A percentile compares a stretch with the other conserved stretches of the same genome.
These are phyloP conservation scores for Nephila pilipes DNA, from an alignment of 1,140 invertebrate genomes.

Conservation along the genomic window DNA sequence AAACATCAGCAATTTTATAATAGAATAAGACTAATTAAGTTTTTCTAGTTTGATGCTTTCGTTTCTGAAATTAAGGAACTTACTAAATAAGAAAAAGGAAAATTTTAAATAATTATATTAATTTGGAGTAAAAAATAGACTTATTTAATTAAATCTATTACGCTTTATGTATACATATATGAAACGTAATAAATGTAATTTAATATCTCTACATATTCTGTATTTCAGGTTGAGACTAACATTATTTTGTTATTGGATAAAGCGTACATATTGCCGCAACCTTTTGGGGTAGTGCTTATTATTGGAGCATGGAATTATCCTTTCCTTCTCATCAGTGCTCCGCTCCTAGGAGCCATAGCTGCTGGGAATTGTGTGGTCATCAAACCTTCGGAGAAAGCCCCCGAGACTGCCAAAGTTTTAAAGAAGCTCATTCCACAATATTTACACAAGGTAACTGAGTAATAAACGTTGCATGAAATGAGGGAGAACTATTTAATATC, in stretches of 20 bases:
- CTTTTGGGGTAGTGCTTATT: conserved; percentile 83
- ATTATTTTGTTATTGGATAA: conserved; percentile 83
- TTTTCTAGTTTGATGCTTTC: too few species aligned
- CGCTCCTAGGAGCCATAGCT: conserved; percentile 83
- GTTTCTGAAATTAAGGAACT: too few species aligned
- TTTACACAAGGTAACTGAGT: conserved; percentile 83
- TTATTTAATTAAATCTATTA: too few species aligned
- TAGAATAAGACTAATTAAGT: too few species aligned
- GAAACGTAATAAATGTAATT: too few species aligned
- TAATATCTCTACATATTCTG: too few species aligned
- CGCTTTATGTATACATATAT: too few species aligned
- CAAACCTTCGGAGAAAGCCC: conserved; percentile 84
- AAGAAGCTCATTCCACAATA: conserved; percentile 83
- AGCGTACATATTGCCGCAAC: conserved; percentile 83
- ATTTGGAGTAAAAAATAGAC: too few species aligned
- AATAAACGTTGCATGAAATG: neutral
- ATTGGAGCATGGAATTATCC: conserved; percentile 86
- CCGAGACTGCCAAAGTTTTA: conserved; percentile 81
- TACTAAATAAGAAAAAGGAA: too few species aligned
- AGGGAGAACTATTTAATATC: too few species aligned
- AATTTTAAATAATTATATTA: too few species aligned
- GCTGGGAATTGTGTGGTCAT: conserved; percentile 84
- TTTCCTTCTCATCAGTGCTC: conserved; percentile 82
- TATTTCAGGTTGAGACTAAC: conserved; percentile 82
- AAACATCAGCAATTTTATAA: too few species aligned